Conservation (phyloP, 2,888 invertebrate species). For the Tetragonula carbonaria region DNA sequence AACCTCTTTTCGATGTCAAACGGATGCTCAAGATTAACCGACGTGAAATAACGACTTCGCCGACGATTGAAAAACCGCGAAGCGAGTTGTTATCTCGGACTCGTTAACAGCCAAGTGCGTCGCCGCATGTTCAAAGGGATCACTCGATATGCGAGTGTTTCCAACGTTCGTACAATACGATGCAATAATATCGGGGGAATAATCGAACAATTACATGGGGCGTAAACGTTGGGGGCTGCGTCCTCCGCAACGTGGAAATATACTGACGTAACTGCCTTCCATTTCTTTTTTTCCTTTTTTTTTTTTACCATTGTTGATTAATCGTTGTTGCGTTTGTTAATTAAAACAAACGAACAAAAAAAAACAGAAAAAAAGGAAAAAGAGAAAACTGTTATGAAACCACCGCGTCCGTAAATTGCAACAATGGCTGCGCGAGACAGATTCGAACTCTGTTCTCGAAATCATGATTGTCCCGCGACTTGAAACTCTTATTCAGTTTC, state of each 20-base stretch:
- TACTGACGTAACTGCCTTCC: background rate
- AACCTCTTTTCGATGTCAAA: background rate
- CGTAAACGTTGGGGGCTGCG: background rate
- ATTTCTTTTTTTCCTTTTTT: background rate
- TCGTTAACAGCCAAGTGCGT: slow-evolving; percentile 3
- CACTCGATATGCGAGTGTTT: slow-evolving; percentile 4
- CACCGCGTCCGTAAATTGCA: background rate
- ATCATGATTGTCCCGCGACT: background rate
- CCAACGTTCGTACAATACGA: background rate
- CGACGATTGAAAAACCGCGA: slow-evolving; percentile 4
- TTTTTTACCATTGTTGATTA: background rate
- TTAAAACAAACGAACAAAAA: background rate
- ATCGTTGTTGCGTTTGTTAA: background rate
- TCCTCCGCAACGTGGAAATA: background rate
- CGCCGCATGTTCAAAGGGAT: background rate
- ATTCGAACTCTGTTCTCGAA: background rate
- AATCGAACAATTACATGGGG: slow-evolving; percentile 22
- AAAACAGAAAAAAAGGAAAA: background rate
- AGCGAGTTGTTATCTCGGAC: slow-evolving; percentile 11
- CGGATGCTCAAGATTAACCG: slow-evolving; percentile 6
- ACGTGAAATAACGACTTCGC: slow-evolving; percentile 6
- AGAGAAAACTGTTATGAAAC: background rate
- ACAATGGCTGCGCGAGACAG: background rate
- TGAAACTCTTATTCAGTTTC: slow-evolving; percentile 1
- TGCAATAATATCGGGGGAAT: background rate